Evolutionary conservation across 2,113 vertebrate genomes (phyloP).

Genomic region (Vicugna pacos): DNA sequence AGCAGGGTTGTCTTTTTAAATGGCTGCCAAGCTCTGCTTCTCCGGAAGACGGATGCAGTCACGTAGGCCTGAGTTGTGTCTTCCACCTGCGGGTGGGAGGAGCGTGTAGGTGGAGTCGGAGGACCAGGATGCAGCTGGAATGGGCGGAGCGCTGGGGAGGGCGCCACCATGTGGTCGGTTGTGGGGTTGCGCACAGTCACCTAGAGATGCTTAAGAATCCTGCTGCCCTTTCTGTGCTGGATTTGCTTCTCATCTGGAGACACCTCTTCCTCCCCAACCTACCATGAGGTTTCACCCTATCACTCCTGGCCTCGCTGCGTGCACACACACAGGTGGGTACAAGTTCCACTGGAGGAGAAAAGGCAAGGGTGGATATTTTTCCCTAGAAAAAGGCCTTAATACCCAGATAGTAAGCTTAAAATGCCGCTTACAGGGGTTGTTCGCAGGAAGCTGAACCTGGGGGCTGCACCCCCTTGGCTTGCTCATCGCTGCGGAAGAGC

Average conservation of each 20-base stretch:
- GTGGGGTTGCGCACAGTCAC: neutral
- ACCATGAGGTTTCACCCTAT: neutral
- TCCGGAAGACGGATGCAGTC: constrained; percentile 24
- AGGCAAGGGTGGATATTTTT: neutral
- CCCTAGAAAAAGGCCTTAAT: neutral
- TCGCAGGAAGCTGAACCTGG: neutral
- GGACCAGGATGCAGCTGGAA: neutral
- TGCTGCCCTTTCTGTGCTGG: constrained; percentile 58
- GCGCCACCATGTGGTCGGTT: neutral
- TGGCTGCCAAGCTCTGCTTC: constrained; percentile 77
- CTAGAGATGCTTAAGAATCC: neutral
- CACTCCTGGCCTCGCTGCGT: neutral
- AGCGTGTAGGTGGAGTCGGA: fast-evolving
- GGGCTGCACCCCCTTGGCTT: neutral
- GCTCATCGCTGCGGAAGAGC: neutral
- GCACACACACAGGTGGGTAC: neutral
- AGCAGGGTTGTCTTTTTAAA: constrained; percentile 82
- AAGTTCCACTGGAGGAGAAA: neutral
- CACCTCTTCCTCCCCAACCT: neutral
- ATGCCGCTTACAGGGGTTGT: no score
- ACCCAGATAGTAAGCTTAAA: neutral
- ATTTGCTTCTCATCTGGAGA: constrained; percentile 33
- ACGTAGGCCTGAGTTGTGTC: neutral
- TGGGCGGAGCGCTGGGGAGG: neutral
- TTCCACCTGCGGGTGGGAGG: neutral